phyloP scores from a whole-genome alignment of 2,113 vertebrate genomes.

The Amazona guildingii region DNA sequence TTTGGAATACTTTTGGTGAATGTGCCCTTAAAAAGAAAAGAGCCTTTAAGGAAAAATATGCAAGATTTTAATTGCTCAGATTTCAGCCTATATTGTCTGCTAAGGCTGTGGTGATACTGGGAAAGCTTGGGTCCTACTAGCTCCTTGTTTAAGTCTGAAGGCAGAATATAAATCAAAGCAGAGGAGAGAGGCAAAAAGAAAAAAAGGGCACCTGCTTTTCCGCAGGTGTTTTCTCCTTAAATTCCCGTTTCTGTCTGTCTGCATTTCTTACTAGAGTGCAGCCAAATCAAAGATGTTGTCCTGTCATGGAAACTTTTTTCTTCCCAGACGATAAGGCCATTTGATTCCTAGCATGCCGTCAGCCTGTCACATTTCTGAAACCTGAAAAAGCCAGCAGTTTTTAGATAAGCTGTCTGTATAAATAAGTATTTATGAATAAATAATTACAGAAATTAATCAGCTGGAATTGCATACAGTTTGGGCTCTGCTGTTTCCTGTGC shows the following conservation, averaged over 20 bases:
- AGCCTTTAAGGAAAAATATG: background rate
- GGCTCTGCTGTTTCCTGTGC: background rate
- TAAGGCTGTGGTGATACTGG: background rate
- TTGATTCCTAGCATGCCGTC: background rate
- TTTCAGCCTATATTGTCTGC: background rate
- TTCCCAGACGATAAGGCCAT: background rate
- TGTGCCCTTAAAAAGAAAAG: background rate
- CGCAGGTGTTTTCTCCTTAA: background rate
- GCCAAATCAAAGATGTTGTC: background rate
- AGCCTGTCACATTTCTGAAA: background rate
- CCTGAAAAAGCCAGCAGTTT: background rate
- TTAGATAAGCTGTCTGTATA: background rate
- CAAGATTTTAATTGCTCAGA: background rate
- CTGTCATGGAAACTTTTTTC: background rate
- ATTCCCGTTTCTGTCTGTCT: background rate
- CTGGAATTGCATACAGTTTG: background rate
- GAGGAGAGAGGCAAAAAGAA: too few relatives aligned
- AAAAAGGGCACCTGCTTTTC: background rate
- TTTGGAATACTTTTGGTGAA: background rate
- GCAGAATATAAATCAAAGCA: background rate
- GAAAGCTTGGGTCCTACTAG: background rate
- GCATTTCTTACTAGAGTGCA: background rate
- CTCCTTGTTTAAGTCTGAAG: background rate
- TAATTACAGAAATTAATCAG: background rate
- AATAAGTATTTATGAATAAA: background rate